Evolutionary conservation across 2,888 invertebrate genomes (phyloP).

Genomic region (Acheta domesticus): DNA sequence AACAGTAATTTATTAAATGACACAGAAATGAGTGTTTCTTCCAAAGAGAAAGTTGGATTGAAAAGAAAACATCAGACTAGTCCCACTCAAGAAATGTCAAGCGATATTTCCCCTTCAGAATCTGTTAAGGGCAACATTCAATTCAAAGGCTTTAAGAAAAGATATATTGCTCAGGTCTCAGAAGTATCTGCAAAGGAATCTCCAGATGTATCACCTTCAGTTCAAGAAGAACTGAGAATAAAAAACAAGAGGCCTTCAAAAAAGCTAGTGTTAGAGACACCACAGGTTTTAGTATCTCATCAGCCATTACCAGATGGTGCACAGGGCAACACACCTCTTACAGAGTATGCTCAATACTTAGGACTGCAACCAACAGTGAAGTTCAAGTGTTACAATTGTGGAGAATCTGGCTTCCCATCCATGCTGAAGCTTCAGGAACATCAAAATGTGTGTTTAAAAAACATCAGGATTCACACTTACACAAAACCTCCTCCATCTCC

Average conservation of each 20-base stretch:
- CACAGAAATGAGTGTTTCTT: too few relatives aligned
- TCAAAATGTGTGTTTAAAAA: constrained; percentile 57
- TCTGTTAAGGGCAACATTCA: constrained; percentile 18
- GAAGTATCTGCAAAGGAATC: constrained; percentile 24
- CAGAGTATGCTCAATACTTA: constrained; percentile 68
- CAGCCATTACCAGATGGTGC: constrained; percentile 26
- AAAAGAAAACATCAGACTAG: neutral
- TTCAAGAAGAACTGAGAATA: neutral
- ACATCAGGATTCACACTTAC: constrained; percentile 43
- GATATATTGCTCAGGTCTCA: constrained; percentile 28
- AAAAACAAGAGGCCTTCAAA: neutral
- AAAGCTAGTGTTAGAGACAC: neutral
- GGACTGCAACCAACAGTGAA: constrained; percentile 68
- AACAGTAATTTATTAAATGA: constrained; percentile 19
- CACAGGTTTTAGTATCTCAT: constrained; percentile 23
- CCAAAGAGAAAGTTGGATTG: constrained; percentile 18
- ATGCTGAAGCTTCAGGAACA: constrained; percentile 66
- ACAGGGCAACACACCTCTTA: constrained; percentile 32
- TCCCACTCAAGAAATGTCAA: constrained; percentile 21
- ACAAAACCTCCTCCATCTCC: constrained; percentile 49
- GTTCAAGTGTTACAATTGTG: constrained; percentile 72
- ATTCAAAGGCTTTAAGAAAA: constrained; percentile 33
- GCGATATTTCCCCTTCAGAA: neutral
- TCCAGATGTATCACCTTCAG: constrained; percentile 19
- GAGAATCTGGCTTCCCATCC: constrained; percentile 63